Base-by-base conservation (phyloP, 2,113 vertebrate genomes). In the Syngnathus scovelli region DNA sequence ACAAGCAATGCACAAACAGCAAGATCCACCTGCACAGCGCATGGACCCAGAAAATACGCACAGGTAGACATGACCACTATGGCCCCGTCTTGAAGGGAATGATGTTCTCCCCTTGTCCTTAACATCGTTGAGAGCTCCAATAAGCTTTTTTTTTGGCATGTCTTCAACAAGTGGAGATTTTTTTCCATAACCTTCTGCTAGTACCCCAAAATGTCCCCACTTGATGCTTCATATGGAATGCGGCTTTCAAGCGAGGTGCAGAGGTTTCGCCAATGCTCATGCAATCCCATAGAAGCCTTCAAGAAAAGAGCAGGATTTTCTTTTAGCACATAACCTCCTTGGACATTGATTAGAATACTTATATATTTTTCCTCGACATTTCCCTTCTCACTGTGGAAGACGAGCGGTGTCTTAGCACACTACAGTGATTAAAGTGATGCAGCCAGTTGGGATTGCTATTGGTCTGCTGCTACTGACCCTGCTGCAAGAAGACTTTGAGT, bases 291-390 rank as follows among this genome's bases (percentile, higher is more conserved):
- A 44, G 44, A 85, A 78, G 48, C 69, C 68, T 78, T 65, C 16
- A 64, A 69, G 65, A 68, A 43, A 44, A n/a, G 36, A 60, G 7
- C 33, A 38, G 27, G 8, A 37, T 37, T 59, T 38, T 61, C 38
- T 43, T 62, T 43, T 44, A 7, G 60, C 60, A 62, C 39, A 43
- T 62, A 77, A 58, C 54, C 48, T 69, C 55, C 61, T 72, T 61
- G 58, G 23, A 64, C 46, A 83, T 87, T 86, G 84, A 85, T 87
- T 79, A 77, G 49, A 67, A 70, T 71, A 70, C 74, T 75, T 78
- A 55, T 68, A 82, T 33, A 33, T 33, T 33, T 33, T 33, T 33
- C 27, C 27, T 33, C 27, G 3, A 33, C 27, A 33, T 33, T 71
- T 58, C 15, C 23, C 27, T 3, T 16, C 21, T 27, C 61, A 79